phyloP scores from a whole-genome alignment of 2,888 invertebrate genomes.

The Pollenia angustigena region DNA sequence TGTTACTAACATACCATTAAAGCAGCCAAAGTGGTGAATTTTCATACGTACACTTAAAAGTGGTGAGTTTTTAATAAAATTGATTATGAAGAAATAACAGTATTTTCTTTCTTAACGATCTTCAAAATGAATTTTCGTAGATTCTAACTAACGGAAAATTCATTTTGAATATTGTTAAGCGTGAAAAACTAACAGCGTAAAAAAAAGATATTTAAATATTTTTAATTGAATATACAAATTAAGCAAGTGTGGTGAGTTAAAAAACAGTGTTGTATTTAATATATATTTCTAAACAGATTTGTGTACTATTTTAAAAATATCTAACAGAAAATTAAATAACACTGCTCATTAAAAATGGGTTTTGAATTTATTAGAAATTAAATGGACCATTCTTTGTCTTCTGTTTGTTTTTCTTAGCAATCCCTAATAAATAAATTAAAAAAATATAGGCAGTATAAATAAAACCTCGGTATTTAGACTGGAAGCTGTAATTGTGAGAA shows the following conservation, averaged over 20 bases:
- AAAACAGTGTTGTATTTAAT: constrained; percentile 72
- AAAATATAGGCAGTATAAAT: too few species aligned
- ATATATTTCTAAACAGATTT: constrained; percentile 59
- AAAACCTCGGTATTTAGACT: too few species aligned
- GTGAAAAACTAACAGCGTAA: constrained; percentile 72
- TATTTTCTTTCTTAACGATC: constrained; percentile 76
- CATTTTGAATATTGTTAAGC: constrained; percentile 77
- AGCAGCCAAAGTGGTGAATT: constrained; percentile 15
- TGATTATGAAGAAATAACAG: not conserved
- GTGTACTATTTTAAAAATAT: constrained; percentile 63
- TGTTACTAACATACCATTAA: not conserved
- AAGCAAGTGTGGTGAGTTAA: constrained; percentile 62
- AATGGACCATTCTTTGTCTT: too few species aligned
- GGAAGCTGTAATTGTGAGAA: too few species aligned
- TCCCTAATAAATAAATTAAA: too few species aligned
- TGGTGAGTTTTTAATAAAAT: constrained; percentile 45
- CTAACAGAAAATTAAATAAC: constrained; percentile 55
- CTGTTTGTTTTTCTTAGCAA: too few species aligned
- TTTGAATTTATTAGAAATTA: too few species aligned
- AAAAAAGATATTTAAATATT: constrained; percentile 3
- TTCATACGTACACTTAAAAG: not conserved
- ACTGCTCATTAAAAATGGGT: constrained; percentile 7
- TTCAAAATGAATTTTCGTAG: constrained; percentile 77
- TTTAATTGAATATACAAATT: not conserved
- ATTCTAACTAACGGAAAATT: constrained; percentile 75